phyloP scores from a whole-genome alignment of 2,113 vertebrate species.

The Nymphicus hollandicus region DNA sequence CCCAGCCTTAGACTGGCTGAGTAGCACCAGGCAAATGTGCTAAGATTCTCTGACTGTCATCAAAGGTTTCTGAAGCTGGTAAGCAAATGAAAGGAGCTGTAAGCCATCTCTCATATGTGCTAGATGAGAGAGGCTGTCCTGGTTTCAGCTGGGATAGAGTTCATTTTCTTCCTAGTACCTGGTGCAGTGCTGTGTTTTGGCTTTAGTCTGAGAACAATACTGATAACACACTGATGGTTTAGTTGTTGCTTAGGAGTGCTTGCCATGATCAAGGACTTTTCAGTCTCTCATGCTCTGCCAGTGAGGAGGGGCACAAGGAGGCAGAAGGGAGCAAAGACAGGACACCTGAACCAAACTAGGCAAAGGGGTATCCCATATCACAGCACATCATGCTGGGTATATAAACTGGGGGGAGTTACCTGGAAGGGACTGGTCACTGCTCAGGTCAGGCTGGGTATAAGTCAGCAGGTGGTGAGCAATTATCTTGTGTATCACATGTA shows the following conservation, averaged over 20 bases:
- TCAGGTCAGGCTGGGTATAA: not conserved
- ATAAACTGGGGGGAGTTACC: not conserved
- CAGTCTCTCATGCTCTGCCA: not conserved
- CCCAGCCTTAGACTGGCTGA: not conserved
- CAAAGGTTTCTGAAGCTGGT: not conserved
- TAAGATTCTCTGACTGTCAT: not conserved
- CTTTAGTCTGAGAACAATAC: not conserved
- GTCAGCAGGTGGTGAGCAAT: not conserved
- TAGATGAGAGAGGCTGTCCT: not conserved
- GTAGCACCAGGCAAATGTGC: rapidly evolving
- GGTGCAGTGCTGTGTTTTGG: not conserved
- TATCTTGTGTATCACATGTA: not conserved
- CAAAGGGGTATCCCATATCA: not conserved
- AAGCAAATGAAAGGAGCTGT: not conserved
- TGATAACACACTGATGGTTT: not conserved
- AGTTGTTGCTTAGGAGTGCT: not conserved
- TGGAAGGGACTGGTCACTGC: not conserved
- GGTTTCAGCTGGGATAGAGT: not conserved
- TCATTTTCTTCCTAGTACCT: not conserved
- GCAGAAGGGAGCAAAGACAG: not conserved
- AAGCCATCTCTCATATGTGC: not conserved
- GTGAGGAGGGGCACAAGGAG: not conserved
- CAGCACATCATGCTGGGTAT: not conserved
- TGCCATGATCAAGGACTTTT: not conserved
- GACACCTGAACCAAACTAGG: not conserved